Conservation (phyloP, 2,113 vertebrate genomes). For the Heterocephalus glaber region DNA sequence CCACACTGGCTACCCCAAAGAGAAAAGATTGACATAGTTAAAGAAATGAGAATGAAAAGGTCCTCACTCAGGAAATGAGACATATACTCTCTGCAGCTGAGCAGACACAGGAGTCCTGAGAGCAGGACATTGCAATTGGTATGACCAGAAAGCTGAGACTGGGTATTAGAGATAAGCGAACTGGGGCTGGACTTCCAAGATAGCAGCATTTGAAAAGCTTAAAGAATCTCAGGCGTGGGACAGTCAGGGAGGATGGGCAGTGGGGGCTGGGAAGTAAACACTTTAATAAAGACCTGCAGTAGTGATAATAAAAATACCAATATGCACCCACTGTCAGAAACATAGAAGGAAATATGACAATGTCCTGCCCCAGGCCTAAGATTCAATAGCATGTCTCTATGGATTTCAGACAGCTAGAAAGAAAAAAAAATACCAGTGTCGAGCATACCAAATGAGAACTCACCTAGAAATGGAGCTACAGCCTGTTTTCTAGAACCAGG, state of each 20-base stretch:
- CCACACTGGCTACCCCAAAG: not conserved
- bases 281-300: not conserved
- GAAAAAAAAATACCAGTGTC: not conserved
- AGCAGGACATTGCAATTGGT: not conserved
- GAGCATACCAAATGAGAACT: not conserved
- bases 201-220: not conserved
- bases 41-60: not conserved
- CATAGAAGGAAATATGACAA: not conserved
- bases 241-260: not conserved
- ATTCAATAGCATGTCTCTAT: not conserved
- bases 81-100: not conserved
- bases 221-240: not conserved
- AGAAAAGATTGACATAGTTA: slow-evolving; percentile 3
- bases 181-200: not conserved
- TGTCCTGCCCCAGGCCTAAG: not conserved
- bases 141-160: not conserved
- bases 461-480: not conserved
- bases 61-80: not conserved
- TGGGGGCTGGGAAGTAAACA: not conserved
- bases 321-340: not conserved
- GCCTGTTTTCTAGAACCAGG: slow-evolving; percentile 32
- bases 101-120: not conserved
- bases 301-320: not conserved
- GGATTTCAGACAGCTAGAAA: slow-evolving; percentile 1
- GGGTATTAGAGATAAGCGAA: not conserved